A percentile compares a stretch with the other conserved stretches of the same genome.
Evolutionary conservation across 2,797 vertebrate genomes (phyloP).

Genomic region (Chelidonichthys spinosus): DNA sequence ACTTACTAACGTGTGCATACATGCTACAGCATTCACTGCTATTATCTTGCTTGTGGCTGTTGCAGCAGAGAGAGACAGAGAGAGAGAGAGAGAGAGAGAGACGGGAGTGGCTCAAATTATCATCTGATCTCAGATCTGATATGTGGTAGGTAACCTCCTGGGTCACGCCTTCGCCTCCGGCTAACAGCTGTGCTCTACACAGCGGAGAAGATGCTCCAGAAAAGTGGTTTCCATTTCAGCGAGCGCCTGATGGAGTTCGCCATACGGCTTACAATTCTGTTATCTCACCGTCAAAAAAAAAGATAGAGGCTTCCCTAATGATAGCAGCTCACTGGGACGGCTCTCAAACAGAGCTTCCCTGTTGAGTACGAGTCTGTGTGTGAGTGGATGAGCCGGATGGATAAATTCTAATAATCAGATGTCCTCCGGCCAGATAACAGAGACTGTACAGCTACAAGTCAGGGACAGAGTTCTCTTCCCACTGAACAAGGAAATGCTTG

Average conservation of each 20-base stretch:
- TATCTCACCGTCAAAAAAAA: neutral
- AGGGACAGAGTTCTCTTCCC: constrained; percentile 5
- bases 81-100: neutral
- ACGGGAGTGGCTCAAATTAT: constrained; percentile 18
- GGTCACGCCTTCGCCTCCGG: constrained; percentile 43
- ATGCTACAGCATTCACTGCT: constrained; percentile 3
- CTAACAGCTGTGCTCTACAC: constrained; percentile 1
- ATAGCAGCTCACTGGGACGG: neutral
- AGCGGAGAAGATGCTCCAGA: neutral
- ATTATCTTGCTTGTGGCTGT: neutral
- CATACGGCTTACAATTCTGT: neutral
- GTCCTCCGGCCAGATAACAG: neutral
- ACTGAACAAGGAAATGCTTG: neutral
- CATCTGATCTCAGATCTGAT: constrained; percentile 41
- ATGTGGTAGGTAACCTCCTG: constrained; percentile 3
- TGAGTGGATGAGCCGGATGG: neutral
- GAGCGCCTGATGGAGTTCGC: constrained; percentile 1
- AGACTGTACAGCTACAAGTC: neutral
- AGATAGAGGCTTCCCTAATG: neutral
- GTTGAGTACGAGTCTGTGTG: constrained; percentile 13
- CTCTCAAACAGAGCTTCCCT: neutral
- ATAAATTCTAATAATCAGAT: constrained; percentile 13
- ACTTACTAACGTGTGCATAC: constrained; percentile 12
- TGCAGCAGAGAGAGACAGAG: neutral
- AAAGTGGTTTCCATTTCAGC: neutral